phyloP scores from a whole-genome alignment of 2,113 vertebrate species.

The Okapia johnstoni region DNA sequence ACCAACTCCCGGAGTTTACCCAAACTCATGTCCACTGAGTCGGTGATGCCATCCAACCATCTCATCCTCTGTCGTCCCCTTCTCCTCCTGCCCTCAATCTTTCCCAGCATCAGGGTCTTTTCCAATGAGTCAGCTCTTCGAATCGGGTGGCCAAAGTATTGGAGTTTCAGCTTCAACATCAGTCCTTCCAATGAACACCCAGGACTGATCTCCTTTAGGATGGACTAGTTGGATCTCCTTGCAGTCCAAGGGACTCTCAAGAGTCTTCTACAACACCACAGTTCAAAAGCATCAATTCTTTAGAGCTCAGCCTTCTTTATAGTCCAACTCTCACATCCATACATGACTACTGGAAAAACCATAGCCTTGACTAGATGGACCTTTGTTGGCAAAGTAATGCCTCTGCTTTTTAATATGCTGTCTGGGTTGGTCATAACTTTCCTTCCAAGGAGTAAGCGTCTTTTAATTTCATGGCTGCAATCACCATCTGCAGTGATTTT shows the following conservation, averaged over 20 bases:
- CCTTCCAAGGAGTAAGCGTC: background rate
- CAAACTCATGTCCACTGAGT: background rate
- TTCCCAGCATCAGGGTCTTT: background rate
- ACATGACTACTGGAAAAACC: background rate
- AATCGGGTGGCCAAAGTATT: background rate
- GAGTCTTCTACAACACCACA: background rate
- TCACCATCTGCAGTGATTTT: background rate
- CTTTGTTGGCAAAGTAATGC: background rate
- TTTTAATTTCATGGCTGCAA: background rate
- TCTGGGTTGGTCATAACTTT: background rate
- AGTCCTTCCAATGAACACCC: background rate
- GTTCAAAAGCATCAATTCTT: background rate
- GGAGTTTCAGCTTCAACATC: background rate
- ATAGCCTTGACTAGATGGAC: background rate
- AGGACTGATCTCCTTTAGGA: background rate
- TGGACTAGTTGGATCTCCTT: background rate
- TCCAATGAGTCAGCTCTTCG: background rate
- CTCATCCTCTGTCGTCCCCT: background rate
- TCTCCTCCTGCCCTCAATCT: background rate
- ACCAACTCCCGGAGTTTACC: accelerated
- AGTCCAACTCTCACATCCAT: background rate
- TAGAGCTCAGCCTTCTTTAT: background rate
- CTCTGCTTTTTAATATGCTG: background rate
- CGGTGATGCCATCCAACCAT: background rate
- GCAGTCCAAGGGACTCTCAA: background rate